These are phyloP conservation scores for Paramormyrops kingsleyae DNA, from an alignment of 2,113 vertebrate species.

Conservation along the genomic window DNA sequence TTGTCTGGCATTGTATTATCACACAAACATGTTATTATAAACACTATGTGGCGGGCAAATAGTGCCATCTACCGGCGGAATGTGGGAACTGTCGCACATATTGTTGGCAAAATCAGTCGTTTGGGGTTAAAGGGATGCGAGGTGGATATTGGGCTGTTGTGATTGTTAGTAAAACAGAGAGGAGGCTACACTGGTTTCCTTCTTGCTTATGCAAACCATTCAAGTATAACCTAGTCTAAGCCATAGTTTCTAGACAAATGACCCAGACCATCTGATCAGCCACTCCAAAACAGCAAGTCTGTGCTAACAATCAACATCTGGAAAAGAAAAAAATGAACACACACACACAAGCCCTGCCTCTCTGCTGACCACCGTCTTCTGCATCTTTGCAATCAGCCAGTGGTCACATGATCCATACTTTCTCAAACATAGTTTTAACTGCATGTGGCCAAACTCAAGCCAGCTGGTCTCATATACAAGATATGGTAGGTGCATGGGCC, in stretches of 20 bases:
- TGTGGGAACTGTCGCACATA: not conserved
- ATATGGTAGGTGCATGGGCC: not conserved
- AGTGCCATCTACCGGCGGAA: not conserved
- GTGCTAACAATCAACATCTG: not conserved
- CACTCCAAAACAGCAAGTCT: not conserved
- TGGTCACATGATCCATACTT: not conserved
- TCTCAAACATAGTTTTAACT: not conserved
- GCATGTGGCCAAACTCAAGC: not conserved
- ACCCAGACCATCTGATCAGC: not conserved
- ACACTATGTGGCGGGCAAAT: not conserved
- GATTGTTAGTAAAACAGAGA: conserved; percentile 57
- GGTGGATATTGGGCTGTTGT: not conserved
- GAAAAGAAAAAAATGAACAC: not conserved
- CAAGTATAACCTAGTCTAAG: not conserved
- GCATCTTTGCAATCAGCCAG: not conserved
- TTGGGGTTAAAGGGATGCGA: not conserved
- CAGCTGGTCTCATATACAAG: not conserved
- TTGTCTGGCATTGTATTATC: not conserved
- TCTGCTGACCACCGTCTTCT: not conserved
- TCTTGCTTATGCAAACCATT: not conserved
- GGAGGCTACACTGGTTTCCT: conserved; percentile 54
- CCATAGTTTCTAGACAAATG: not conserved
- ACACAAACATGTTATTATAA: not conserved
- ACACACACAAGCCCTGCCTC: not conserved
- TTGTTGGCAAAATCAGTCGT: not conserved